Evolutionary conservation across 1,140 invertebrate genomes (phyloP), one percentile per base, ranked within the genome.

Genomic region (Amphibalanus amphitrite): DNA sequence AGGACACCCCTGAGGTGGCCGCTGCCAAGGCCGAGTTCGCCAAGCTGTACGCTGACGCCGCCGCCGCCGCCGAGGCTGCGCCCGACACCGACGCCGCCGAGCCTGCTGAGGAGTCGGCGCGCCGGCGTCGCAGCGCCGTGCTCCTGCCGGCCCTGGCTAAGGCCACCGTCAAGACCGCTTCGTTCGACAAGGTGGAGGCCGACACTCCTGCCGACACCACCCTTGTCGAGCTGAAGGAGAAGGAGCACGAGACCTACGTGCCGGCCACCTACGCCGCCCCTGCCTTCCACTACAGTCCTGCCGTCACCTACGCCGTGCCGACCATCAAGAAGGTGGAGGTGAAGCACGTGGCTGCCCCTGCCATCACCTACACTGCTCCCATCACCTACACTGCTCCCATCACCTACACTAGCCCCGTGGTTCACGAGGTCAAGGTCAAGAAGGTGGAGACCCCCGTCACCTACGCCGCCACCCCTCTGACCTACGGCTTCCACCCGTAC

Each of bases 11-110:
- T 13, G 74, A 75, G 33, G 74, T 74, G 0, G 67, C 47, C 25
- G 74, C 69, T 28, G 71, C 74, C n/a, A 70, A 70, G 67, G 74
- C 67, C 6, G 74, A 75, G 68, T 75, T 73, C 69, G 33, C 30
- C 71, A 33, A 72, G 28, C 29, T 72, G 65, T 73, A 70, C 71
- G 73, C 71, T 13, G 72, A 75, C 47, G 74, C 74, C 59, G 74
- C 71, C 33, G 69, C 74, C 30, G 74, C 74, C 71, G 70, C 70
- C 71, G 74, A 70, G 10, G 65, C 65, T 28, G 65, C 73, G 26
- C 69, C 59, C 33, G 68, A 29, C 71, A 68, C 47, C 47, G 47
- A 69, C 28, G 70, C 70, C 15, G 29, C 29, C 29, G 47, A 69
- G 69, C 25, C 70, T 40, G 29, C 29, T 26, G 28, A n/a, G 23